phyloP scores from a whole-genome alignment of 2,113 vertebrate genomes.

The Syngnathus scovelli region DNA sequence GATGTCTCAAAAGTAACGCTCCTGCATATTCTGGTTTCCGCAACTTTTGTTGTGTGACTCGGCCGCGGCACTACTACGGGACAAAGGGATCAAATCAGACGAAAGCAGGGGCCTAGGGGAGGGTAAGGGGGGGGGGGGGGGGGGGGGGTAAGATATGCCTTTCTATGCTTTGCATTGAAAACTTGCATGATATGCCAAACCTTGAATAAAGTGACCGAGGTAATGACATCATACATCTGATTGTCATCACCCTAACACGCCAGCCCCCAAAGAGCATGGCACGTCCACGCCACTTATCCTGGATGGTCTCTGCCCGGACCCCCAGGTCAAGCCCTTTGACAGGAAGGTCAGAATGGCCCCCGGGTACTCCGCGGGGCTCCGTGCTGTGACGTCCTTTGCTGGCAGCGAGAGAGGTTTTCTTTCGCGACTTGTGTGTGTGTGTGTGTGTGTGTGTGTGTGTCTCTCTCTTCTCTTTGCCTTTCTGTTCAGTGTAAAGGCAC shows the following conservation, averaged over 20 bases:
- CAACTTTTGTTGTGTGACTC: slow-evolving; percentile 40
- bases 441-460: slow-evolving; percentile 33
- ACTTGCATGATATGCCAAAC: slow-evolving; percentile 83
- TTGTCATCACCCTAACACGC: slow-evolving; percentile 80
- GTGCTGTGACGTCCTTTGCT: slow-evolving; percentile 35
- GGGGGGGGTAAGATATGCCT: slow-evolving; percentile 55
- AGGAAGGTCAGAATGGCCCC: slow-evolving; percentile 37
- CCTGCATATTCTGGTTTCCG: slow-evolving; percentile 65
- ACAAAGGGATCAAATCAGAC: slow-evolving; percentile 37
- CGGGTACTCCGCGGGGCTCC: slow-evolving; percentile 38
- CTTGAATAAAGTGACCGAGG: slow-evolving; percentile 78
- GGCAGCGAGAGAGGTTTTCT: slow-evolving; percentile 48
- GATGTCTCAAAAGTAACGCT: slow-evolving; percentile 79
- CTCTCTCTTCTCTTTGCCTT: slow-evolving; percentile 79
- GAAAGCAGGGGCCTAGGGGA: slow-evolving; percentile 27
- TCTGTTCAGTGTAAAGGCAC: slow-evolving; percentile 84
- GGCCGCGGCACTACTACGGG: slow-evolving; percentile 52
- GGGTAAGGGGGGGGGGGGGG: slow-evolving; percentile 24
- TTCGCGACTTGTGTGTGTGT: slow-evolving; percentile 40
- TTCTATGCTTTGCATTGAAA: slow-evolving; percentile 73
- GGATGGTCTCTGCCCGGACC: slow-evolving; percentile 7
- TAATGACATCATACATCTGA: slow-evolving; percentile 83
- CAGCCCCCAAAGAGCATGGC: slow-evolving; percentile 38
- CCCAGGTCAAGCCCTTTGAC: slow-evolving; percentile 35
- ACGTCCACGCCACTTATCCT: slow-evolving; percentile 34